Percentiles rank a stretch among this genome's conserved stretches.
These are phyloP conservation scores for Brotogeris chrysoptera DNA, from an alignment of 2,797 vertebrate genomes.

Conservation along the genomic window DNA sequence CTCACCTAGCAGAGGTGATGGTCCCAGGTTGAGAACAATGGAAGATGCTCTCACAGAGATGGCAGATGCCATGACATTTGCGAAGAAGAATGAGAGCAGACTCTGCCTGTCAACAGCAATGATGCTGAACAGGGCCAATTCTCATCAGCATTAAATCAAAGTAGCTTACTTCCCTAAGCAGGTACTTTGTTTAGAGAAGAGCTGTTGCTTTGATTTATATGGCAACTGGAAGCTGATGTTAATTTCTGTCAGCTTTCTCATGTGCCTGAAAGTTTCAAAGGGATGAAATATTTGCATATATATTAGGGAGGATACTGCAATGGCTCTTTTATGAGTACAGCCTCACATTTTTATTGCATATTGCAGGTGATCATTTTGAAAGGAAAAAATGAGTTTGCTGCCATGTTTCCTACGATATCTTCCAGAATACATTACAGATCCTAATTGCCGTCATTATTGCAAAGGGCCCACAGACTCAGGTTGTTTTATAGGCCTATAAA, in stretches of 20 bases:
- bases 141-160: conserved; percentile 32
- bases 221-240: conserved; percentile 37
- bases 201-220: conserved; percentile 45
- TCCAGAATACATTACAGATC: conserved; percentile 46
- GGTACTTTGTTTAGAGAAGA: conserved; percentile 24
- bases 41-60: accelerated
- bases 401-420: not conserved
- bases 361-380: conserved; percentile 44
- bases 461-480: conserved; percentile 39
- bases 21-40: not conserved
- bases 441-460: conserved; percentile 65
- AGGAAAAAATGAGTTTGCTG: conserved; percentile 14
- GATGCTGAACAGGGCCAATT: not conserved
- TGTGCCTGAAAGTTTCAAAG: conserved; percentile 34
- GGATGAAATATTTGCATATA: conserved; percentile 66
- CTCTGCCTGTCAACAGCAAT: not conserved
- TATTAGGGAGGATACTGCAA: conserved; percentile 39
- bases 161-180: not conserved
- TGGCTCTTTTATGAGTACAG: conserved; percentile 30
- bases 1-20: not conserved
- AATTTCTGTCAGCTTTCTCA: conserved; percentile 23
- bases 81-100: not conserved
- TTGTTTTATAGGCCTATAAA: conserved; percentile 62
- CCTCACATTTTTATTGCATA: conserved; percentile 50
- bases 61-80: not conserved